Conservation (phyloP, 2,888 invertebrate species). For the Dynastes hyllus region DNA sequence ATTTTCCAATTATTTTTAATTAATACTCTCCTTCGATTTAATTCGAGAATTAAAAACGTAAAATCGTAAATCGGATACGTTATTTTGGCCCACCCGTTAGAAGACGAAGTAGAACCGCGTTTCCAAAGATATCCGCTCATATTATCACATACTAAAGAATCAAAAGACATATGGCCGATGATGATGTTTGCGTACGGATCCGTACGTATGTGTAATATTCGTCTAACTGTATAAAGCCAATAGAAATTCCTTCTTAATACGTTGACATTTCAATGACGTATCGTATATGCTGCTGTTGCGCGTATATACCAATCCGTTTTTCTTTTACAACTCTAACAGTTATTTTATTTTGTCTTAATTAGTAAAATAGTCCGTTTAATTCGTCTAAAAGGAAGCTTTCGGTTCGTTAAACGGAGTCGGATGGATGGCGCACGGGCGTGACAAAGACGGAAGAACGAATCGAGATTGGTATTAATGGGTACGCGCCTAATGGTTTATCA, state of each 20-base stretch:
- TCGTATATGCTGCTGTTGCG: slow-evolving; percentile 17
- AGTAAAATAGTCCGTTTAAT: slow-evolving; percentile 38
- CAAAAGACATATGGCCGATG: slow-evolving; percentile 3
- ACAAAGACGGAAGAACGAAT: slow-evolving; percentile 16
- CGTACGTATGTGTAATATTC: slow-evolving; percentile 14
- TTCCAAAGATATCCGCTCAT: slow-evolving; percentile 5
- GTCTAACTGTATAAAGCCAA: slow-evolving; percentile 38
- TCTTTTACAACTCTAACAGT: slow-evolving; percentile 40
- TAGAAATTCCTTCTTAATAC: slow-evolving; percentile 36
- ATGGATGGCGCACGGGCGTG: neutral
- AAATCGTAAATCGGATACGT: too few species aligned
- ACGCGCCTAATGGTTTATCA: slow-evolving; percentile 43
- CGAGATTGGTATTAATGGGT: slow-evolving; percentile 31
- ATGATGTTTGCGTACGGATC: neutral
- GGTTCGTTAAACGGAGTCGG: slow-evolving; percentile 16
- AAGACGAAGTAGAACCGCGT: neutral
- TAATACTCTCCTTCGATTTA: too few species aligned
- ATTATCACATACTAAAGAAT: neutral
- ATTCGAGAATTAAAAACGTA: too few species aligned
- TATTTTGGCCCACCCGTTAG: too few species aligned
- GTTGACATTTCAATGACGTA: slow-evolving; percentile 40
- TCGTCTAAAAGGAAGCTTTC: slow-evolving; percentile 31
- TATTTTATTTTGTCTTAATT: slow-evolving; percentile 38
- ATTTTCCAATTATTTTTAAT: too few species aligned
- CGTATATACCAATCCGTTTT: slow-evolving; percentile 24